Evolutionary conservation across 2,888 invertebrate genomes (phyloP).

Genomic region (Ophion slaviceki): DNA sequence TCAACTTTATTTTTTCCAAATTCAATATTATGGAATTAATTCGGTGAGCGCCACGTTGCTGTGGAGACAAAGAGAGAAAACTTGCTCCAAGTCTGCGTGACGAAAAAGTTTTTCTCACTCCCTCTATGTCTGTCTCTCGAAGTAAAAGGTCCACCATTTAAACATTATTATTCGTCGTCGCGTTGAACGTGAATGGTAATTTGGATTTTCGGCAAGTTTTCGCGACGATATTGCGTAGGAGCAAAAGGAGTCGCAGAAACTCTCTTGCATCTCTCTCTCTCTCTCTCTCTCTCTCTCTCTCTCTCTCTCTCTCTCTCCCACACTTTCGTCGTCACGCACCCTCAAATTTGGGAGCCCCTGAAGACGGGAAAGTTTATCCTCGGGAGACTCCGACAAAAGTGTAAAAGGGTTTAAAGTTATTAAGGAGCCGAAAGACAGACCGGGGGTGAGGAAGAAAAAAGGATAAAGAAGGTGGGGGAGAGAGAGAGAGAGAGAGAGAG

Average conservation of each 20-base stretch:
- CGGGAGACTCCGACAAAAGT: constrained; percentile 18
- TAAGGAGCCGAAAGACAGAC: constrained; percentile 14
- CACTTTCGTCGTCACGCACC: background rate
- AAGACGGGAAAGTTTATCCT: constrained; percentile 51
- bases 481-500: background rate
- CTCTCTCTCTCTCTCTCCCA: background rate
- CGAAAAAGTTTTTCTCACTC: no score
- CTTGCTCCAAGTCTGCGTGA: no score
- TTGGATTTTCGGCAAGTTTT: constrained; percentile 9
- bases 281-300: background rate
- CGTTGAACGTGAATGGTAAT: background rate
- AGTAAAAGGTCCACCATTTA: no score
- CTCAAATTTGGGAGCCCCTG: constrained; percentile 11
- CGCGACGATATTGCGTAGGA: constrained; percentile 24
- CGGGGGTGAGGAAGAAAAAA: background rate
- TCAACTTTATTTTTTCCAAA: background rate
- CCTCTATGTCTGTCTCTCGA: no score
- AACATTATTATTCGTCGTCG: background rate
- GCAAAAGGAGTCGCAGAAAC: constrained; percentile 6
- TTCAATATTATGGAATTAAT: background rate
- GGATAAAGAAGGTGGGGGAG: no score
- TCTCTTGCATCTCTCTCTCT: constrained; percentile 15
- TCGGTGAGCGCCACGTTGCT: no score
- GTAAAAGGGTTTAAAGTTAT: constrained; percentile 31
- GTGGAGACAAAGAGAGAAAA: no score